A percentile compares a stretch with the other conserved stretches of the same genome.
phyloP scores from a whole-genome alignment of 92 coral and sea anemone species.

The Hydrozoanthus gracilis region DNA sequence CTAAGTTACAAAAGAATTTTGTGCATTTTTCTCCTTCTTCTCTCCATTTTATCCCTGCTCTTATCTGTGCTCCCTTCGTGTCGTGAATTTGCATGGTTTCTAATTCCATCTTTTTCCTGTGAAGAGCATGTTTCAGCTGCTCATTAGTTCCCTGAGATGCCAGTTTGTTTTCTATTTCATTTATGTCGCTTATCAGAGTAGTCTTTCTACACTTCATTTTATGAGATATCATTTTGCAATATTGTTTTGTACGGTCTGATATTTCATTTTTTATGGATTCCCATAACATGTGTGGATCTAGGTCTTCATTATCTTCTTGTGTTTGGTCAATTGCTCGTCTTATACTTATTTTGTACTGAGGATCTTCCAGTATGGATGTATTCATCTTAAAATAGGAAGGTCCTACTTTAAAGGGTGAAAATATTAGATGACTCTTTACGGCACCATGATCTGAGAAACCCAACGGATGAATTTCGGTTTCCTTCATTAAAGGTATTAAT shows the following conservation, averaged over 20 bases:
- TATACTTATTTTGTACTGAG: not conserved
- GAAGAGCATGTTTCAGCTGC: not conserved
- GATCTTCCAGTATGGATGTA: not conserved
- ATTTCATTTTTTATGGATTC: not conserved
- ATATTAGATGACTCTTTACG: not conserved
- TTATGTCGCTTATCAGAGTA: not conserved
- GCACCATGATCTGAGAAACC: not conserved
- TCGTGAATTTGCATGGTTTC: not conserved
- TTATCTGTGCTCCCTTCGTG: no score
- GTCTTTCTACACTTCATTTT: not conserved
- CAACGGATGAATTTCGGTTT: not conserved
- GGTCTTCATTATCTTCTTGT: not conserved
- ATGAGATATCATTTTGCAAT: not conserved
- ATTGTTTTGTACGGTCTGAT: not conserved
- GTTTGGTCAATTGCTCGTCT: not conserved
- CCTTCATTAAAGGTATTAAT: not conserved
- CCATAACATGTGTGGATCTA: not conserved
- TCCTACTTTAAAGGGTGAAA: not conserved
- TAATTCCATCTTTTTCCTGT: not conserved
- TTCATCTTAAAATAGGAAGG: not conserved
- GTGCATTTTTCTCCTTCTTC: conserved; percentile 30
- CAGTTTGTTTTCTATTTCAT: not conserved
- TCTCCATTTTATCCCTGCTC: no score
- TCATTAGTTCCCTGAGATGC: not conserved
- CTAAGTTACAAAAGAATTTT: conserved; percentile 3